Base-by-base conservation (phyloP, 2,797 vertebrate species). In the Diglossa cyanea region DNA sequence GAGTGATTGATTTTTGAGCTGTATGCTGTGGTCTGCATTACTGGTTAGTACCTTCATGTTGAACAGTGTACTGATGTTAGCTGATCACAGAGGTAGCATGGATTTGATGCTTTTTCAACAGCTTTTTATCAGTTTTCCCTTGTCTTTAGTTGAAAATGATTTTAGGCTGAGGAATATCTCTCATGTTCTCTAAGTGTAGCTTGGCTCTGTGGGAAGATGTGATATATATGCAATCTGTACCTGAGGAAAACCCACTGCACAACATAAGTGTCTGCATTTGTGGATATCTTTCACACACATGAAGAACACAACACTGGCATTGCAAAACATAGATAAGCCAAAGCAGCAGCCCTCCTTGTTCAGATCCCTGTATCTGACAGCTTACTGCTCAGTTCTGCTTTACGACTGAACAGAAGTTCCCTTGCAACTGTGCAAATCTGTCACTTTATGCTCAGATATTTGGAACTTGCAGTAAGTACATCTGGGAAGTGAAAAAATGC, bases 401-500 rank as follows among this genome's bases (percentile, higher is more conserved):
- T 91, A 21, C 33, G 40, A 17, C 57, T 65, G 35, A 63, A 68
- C 8, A 65, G 54, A 78, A 86, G 55, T 85, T 84, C 63, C 55
- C 60, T 70, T 87, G 88, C 78, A 93, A 83, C 51, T 66, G 62
- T 65, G 55, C 73, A 76, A 94, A 80, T 83, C 75, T 89, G 79
- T 80, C 84, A 77, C 86, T 91, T 88, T 37, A 50, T 72, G 47
- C 88, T 75, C 61, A 66, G 67, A 48, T 93, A 58, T 68, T 86
- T 75, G 86, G 83, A 93, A 62, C 61, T 62, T 78, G 62, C 23
- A 71, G 40, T 73, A 90, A 76, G 44, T 79, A 90, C 74, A 79
- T 95, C 86, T 90, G 88, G 83, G 79, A 94, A 94, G 63, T 1
- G 15, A 86, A 95, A 77, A 92, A 87, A 65, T 66, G 45, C 76